Base-by-base conservation (phyloP, 2,113 vertebrate species). In the Phylloscopus whistleri region DNA sequence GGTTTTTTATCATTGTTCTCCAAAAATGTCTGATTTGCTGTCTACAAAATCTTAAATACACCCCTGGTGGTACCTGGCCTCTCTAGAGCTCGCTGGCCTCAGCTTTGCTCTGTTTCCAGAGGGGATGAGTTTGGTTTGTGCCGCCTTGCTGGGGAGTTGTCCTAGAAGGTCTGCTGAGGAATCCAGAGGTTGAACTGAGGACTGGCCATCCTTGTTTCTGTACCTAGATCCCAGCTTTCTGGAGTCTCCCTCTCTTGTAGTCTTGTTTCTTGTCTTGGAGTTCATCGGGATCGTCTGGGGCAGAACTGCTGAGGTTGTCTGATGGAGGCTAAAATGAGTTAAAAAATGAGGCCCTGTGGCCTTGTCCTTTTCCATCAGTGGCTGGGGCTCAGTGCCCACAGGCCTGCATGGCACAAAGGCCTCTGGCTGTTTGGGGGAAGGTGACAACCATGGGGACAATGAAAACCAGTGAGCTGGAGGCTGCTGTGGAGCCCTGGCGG, bases 341-440 rank as follows among this genome's bases (percentile, higher is more conserved):
- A 7, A 86, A 18, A 21, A 11, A 11, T 1, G 10, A n/a, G 23
- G 33, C 15, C 23, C 27, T 37, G 35, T 26, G 44, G 17, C 20
- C 5, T 1, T 3, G 1, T 17, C 5, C 52, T 41, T 18, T 26
- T 31, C 49, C 7, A 3, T 24, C 3, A 4, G 1, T 0, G 3
- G 8, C 28, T 43, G 43, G 8, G 28, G 28, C 62, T 82, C 33
- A 2, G 23, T 39, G 62, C 44, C 43, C 20, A 7, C 13, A 23
- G 14, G 12, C 3, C 3, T 12, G 13, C 16, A 35, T 9, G 24
- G 6, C 43, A 46, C 26, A 22, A 21, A 49, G 28, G 26, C 10
- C 51, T 48, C 55, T 73, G 3, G 53, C 30, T 6, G 0, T 19
- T 4, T 30, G 22, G 15, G 15, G 8, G 20, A 62, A 35, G 48